Percentiles rank a stretch among this genome's conserved stretches.
These are phyloP conservation scores for Pedetes capensis DNA, from an alignment of 2,113 vertebrate genomes.

Conservation along the genomic window DNA sequence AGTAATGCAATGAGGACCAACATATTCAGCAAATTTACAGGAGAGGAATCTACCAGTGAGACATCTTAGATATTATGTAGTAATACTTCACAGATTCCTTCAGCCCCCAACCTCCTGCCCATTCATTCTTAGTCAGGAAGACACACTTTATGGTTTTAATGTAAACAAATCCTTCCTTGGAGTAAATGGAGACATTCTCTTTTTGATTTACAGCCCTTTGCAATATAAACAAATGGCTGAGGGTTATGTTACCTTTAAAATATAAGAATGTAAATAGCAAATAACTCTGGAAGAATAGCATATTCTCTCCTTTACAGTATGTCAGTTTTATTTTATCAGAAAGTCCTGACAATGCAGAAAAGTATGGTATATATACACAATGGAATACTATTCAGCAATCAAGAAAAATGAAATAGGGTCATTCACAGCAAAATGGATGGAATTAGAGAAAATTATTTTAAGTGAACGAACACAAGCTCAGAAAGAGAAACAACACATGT, in stretches of 20 bases:
- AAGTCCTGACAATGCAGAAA: background rate
- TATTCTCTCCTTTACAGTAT: background rate
- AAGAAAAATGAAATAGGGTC: too few species aligned
- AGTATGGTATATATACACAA: too few species aligned
- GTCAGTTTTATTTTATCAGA: background rate
- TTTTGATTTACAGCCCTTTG: background rate
- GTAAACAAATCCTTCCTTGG: background rate
- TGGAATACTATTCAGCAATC: too few species aligned
- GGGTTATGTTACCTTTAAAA: background rate
- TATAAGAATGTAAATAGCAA: background rate
- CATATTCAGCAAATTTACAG: too few species aligned
- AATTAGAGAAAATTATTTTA: too few species aligned
- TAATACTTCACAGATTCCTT: background rate
- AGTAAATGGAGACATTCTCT: background rate
- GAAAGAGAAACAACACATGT: too few species aligned
- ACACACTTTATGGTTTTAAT: background rate
- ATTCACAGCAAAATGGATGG: too few species aligned
- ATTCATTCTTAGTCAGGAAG: background rate
- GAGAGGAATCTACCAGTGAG: background rate
- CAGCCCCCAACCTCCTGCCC: rapidly evolving
- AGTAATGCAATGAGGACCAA: too few species aligned
- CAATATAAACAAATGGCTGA: background rate
- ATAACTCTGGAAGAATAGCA: background rate
- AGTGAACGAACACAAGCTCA: too few species aligned
- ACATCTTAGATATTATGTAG: background rate